phyloP scores from a whole-genome alignment of 2,797 vertebrate species.

The Euthynnus affinis region DNA sequence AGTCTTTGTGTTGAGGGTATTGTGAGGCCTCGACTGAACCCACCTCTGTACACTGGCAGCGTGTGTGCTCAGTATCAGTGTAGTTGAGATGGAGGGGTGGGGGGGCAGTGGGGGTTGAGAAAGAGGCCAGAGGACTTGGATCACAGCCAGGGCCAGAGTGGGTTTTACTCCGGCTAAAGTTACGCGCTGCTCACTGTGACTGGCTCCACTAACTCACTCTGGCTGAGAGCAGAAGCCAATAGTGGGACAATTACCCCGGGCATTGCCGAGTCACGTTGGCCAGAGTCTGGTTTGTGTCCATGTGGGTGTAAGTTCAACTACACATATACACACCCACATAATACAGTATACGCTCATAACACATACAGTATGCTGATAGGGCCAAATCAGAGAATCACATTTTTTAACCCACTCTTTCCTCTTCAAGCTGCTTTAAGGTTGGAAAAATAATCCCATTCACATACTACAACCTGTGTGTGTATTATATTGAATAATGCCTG shows the following conservation, averaged over 20 bases:
- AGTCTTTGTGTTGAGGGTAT: slow-evolving; percentile 51
- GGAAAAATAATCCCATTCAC: background rate
- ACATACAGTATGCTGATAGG: slow-evolving; percentile 19
- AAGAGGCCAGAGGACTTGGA: slow-evolving; percentile 66
- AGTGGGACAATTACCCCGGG: slow-evolving; percentile 53
- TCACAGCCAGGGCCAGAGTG: slow-evolving; percentile 50
- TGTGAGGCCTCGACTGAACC: slow-evolving; percentile 61
- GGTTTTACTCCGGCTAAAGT: slow-evolving; percentile 67
- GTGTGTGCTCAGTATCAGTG: slow-evolving; percentile 32
- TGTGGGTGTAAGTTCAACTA: slow-evolving; percentile 40
- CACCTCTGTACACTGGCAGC: slow-evolving; percentile 37
- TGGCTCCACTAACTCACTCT: slow-evolving; percentile 51
- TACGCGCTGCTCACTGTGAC: slow-evolving; percentile 51
- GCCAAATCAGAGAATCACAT: slow-evolving; percentile 24
- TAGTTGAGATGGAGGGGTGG: background rate
- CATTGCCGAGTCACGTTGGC: slow-evolving; percentile 55
- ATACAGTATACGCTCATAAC: background rate
- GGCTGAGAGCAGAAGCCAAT: slow-evolving; percentile 62
- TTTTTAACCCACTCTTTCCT: background rate
- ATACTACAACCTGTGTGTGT: no score
- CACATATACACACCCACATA: slow-evolving; percentile 7
- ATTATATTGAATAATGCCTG: background rate
- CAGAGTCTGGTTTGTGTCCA: slow-evolving; percentile 58
- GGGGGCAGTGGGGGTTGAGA: slow-evolving; percentile 36
- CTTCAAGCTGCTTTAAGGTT: background rate